Conservation (phyloP, 1,140 invertebrate species). For the Pissodes strobi region DNA sequence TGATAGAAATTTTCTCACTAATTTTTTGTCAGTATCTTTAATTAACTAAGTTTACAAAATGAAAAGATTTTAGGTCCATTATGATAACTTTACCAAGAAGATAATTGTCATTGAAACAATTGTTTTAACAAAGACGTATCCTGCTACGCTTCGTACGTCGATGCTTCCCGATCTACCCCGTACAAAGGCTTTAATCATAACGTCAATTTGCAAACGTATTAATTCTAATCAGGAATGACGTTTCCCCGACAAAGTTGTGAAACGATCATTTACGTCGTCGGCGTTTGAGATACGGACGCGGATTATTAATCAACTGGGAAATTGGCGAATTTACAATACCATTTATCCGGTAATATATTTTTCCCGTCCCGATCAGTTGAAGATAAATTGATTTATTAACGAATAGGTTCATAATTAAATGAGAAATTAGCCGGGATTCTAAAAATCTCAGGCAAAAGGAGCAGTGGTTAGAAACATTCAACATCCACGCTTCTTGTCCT, state of each 20-base stretch:
- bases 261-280: neutral
- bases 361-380: neutral
- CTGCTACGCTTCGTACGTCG: too few species aligned
- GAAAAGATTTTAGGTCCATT: too few species aligned
- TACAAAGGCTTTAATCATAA: neutral
- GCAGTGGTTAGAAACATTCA: too few species aligned
- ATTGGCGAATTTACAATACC: slow-evolving; percentile 17
- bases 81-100: too few species aligned
- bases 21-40: too few species aligned
- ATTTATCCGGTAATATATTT: slow-evolving; percentile 3
- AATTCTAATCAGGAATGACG: slow-evolving; percentile 13
- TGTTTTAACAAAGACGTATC: too few species aligned
- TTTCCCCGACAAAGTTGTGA: neutral
- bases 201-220: slow-evolving; percentile 21
- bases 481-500: too few species aligned
- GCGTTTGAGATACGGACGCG: neutral
- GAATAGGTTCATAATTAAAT: neutral
- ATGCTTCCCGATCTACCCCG: neutral
- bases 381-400: slow-evolving; percentile 9
- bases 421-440: too few species aligned
- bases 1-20: too few species aligned
- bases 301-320: slow-evolving; percentile 19
- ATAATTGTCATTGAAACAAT: too few species aligned
- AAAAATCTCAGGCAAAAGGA: too few species aligned
- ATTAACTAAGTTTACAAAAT: too few species aligned